Percentiles rank a stretch among this genome's conserved stretches.
Evolutionary conservation across 2,113 vertebrate genomes (phyloP).

Genomic region (Tor tambroides): DNA sequence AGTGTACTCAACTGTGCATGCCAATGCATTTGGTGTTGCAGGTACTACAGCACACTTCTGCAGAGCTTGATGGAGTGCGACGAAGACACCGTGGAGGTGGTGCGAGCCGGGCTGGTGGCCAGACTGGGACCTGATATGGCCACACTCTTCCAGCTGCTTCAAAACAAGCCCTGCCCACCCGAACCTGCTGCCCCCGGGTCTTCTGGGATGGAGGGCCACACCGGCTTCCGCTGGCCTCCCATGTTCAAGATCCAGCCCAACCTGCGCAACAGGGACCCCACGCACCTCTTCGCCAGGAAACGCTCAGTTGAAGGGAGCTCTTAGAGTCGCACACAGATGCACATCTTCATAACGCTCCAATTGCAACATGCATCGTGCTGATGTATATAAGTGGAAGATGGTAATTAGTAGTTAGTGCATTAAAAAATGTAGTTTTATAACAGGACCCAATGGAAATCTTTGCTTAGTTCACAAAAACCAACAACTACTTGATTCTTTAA

Average conservation of each 20-base stretch:
- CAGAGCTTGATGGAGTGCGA: slow-evolving; percentile 87
- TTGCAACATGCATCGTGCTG: neutral
- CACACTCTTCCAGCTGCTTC: slow-evolving; percentile 89
- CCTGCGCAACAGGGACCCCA: slow-evolving; percentile 69
- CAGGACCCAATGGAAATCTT: neutral
- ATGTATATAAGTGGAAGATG: neutral
- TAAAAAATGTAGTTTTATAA: neutral
- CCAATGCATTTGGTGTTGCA: slow-evolving; percentile 58
- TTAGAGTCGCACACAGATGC: neutral
- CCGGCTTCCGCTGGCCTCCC: slow-evolving; percentile 76
- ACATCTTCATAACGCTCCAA: neutral
- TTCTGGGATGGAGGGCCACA: slow-evolving; percentile 68
- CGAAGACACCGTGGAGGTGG: slow-evolving; percentile 83
- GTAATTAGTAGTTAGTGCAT: neutral
- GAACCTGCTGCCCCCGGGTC: slow-evolving; percentile 64
- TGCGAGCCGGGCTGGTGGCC: slow-evolving; percentile 84
- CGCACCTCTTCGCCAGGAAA: slow-evolving; percentile 81
- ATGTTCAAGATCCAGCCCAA: slow-evolving; percentile 79
- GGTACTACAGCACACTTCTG: slow-evolving; percentile 93
- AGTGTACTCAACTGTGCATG: neutral
- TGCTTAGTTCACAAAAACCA: slow-evolving; percentile 11
- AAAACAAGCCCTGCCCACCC: slow-evolving; percentile 84
- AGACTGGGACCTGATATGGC: slow-evolving; percentile 91
- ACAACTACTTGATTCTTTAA: slow-evolving; percentile 1
- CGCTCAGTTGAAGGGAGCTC: slow-evolving; percentile 72